Base-by-base conservation (phyloP, 2,888 invertebrate species). In the Chymomyza fuscimana region DNA sequence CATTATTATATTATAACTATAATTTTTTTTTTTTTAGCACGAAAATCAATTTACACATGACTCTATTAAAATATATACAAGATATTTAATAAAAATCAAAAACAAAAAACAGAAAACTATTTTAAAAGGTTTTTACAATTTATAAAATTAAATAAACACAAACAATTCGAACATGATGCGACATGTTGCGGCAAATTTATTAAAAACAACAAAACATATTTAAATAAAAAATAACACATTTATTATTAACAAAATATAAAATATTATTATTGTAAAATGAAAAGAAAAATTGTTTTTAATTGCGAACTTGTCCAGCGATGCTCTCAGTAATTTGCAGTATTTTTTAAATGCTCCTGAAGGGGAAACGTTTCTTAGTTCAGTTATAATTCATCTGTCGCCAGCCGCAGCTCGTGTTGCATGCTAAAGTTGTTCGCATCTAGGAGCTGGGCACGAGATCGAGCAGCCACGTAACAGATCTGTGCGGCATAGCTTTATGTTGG, bases 1-100 rank as follows among this genome's bases (percentile, higher is more conserved):
- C 77, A 79, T 73, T 76, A 77, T 76, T 72, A 79, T 76, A 77
- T 68, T 68, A 74, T 63, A 12, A 46, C 12, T 46, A 46, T 46
- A 65, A 52, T 32, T 25, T 29, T 59, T 58, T 74, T 74, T 74
- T 73, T 74, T 70, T 75, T 74, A 68, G 75, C 76, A 74, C 70
- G 67, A 70, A 51, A 67, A 66, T 61, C 70, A 63, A 63, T 67
- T 54, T 40, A 25, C 60, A n/a, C 40, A 46, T 46, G 40, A 12
- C 40, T 46, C 10, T 46, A 46, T 46, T 12, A 46, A 46, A 46
- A 12, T 46, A 46, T 46, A 46, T 12, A 64, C 65, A 32, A 32
- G 59, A 59, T 15, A 22, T 62, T 54, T 46, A 46, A 5, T 51
- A 32, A 50, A 46, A 2, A 40, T 10, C 2, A 40, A 40, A 40